A percentile compares a stretch with the other conserved stretches of the same genome.
Conservation (phyloP, 2,113 vertebrate genomes). For the Pachycephala philippinensis region DNA sequence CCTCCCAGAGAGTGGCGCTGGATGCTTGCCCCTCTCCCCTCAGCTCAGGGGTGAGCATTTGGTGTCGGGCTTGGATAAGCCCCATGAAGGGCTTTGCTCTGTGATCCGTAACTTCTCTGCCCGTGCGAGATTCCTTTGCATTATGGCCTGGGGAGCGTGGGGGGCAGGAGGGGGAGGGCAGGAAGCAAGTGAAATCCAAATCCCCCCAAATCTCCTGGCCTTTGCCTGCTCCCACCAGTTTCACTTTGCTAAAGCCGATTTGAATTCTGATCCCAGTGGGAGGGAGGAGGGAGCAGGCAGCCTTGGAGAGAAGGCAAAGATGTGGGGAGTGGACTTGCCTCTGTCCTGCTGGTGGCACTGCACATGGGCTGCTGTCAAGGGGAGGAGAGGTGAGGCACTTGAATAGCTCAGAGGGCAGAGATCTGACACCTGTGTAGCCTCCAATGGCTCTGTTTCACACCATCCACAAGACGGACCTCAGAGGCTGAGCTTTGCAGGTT, state of each 20-base stretch:
- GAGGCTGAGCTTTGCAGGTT: background rate
- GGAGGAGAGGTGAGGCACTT: background rate
- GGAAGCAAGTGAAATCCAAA: conserved; percentile 65
- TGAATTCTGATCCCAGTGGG: conserved; percentile 51
- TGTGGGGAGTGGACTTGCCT: background rate
- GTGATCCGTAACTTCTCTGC: conserved; percentile 24
- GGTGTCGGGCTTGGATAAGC: background rate
- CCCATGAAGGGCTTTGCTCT: conserved; percentile 14
- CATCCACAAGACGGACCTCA: fast-evolving
- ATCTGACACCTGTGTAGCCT: background rate
- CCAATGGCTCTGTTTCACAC: background rate
- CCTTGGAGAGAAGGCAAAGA: conserved; percentile 5
- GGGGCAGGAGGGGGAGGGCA: conserved; percentile 40
- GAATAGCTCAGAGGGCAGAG: background rate
- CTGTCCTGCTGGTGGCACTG: background rate
- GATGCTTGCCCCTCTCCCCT: background rate
- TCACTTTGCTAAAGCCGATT: conserved; percentile 69
- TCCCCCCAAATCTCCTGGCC: conserved; percentile 63
- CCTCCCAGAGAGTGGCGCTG: background rate
- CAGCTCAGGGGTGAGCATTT: fast-evolving
- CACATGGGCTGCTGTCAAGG: background rate
- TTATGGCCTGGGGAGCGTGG: background rate
- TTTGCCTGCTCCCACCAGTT: conserved; percentile 67
- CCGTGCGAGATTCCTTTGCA: conserved; percentile 29
- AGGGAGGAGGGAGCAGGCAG: conserved; percentile 27